A percentile compares a stretch with the other conserved stretches of the same genome.
phyloP scores from a whole-genome alignment of 2,113 vertebrate genomes.

The Anoura caudifer region DNA sequence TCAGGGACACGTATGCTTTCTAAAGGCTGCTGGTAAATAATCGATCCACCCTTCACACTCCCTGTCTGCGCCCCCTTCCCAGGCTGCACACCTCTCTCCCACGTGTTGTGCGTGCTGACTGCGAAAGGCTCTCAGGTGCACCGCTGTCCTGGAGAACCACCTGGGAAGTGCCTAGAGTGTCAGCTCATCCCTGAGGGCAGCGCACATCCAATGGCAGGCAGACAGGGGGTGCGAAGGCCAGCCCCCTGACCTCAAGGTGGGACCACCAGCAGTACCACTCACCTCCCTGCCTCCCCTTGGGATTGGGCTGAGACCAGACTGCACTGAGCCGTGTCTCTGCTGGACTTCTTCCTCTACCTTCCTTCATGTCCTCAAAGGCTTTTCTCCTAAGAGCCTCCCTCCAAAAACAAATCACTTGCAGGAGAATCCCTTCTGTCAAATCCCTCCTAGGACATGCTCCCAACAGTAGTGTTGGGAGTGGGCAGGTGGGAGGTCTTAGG shows the following conservation, averaged over 20 bases:
- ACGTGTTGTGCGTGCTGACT: background rate
- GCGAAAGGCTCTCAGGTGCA: background rate
- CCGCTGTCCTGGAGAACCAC: background rate
- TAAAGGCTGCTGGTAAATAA: background rate
- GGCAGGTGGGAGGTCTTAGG: background rate
- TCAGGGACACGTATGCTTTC: background rate
- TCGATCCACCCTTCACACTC: fast-evolving
- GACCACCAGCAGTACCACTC: background rate
- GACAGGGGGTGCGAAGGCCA: background rate
- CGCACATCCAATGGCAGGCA: background rate
- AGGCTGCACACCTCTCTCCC: fast-evolving
- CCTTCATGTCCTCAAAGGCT: background rate
- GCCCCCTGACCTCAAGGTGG: background rate
- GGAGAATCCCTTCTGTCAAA: background rate
- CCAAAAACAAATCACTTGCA: background rate
- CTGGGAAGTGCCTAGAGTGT: background rate
- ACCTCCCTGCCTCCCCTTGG: fast-evolving
- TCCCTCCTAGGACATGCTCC: background rate
- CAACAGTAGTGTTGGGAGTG: fast-evolving
- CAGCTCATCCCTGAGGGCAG: background rate
- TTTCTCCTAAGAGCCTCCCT: background rate
- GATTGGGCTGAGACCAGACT: background rate
- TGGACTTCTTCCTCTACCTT: background rate
- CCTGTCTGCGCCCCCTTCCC: too few species aligned
- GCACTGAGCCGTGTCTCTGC: background rate